Conservation (phyloP, 2,888 invertebrate species). For the Cataglyphis cursor region DNA sequence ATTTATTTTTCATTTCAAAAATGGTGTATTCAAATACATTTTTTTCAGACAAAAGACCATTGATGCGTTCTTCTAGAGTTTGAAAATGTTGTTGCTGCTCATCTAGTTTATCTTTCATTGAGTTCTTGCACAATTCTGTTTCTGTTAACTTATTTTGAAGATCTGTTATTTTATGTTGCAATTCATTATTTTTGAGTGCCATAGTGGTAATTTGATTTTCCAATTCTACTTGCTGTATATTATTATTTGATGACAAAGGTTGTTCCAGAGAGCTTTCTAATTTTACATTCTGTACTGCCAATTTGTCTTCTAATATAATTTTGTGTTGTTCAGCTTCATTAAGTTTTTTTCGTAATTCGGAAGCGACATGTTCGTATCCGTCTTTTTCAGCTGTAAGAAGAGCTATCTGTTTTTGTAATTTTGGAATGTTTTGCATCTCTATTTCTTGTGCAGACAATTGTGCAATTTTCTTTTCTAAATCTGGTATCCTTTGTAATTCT, state of each 20-base stretch:
- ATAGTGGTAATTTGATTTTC: background rate
- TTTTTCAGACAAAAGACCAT: conserved; percentile 1
- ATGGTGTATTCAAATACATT: background rate
- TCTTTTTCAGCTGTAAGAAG: conserved; percentile 57
- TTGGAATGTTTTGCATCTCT: conserved; percentile 7
- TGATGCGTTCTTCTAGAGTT: background rate
- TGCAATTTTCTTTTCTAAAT: conserved; percentile 14
- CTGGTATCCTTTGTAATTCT: conserved; percentile 11
- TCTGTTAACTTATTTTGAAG: conserved; percentile 21
- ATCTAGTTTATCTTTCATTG: background rate
- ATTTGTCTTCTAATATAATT: conserved; percentile 43
- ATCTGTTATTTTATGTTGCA: conserved; percentile 18
- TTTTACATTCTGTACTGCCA: conserved; percentile 5
- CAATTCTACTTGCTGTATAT: background rate
- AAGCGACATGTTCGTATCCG: conserved; percentile 57
- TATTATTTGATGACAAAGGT: background rate
- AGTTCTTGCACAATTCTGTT: conserved; percentile 4
- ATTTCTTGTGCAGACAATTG: conserved; percentile 3
- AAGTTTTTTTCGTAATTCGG: conserved; percentile 34
- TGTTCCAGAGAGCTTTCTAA: background rate
- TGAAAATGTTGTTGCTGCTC: conserved; percentile 14
- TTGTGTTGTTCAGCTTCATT: conserved; percentile 16
- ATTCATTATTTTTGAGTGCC: background rate
- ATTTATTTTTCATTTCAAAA: conserved; percentile 1
- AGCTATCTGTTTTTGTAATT: conserved; percentile 50